These are phyloP conservation scores for Megaceryle torquata DNA, from an alignment of 2,113 vertebrate genomes.

Conservation along the genomic window DNA sequence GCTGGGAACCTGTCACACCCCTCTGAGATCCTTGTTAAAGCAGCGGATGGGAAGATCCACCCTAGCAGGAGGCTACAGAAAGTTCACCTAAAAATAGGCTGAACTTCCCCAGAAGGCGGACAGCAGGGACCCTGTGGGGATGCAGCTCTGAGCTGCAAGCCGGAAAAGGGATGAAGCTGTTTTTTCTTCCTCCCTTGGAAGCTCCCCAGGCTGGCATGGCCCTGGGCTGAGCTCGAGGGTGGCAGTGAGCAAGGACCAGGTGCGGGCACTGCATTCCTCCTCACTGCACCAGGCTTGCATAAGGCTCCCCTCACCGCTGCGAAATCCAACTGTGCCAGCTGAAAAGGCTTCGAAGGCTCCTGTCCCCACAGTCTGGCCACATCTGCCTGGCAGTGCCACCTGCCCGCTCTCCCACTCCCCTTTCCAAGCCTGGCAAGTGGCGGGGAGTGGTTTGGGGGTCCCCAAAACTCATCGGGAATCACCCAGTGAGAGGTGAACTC, in stretches of 20 bases:
- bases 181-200: not conserved
- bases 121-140: not conserved
- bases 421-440: not conserved
- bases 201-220: not conserved
- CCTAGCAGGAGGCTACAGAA: not conserved
- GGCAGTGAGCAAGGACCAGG: accelerated
- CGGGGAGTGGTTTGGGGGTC: not conserved
- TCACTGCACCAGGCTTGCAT: not conserved
- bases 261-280: accelerated
- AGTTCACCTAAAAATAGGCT: slow-evolving; percentile 56
- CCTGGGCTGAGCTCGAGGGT: not conserved
- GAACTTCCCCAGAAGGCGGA: not conserved
- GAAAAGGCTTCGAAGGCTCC: not conserved
- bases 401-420: not conserved
- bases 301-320: not conserved
- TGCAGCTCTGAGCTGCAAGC: not conserved
- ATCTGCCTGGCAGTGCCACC: accelerated
- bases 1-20: not conserved
- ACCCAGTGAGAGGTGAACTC: not conserved
- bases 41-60: not conserved
- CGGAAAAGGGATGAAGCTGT: not conserved
- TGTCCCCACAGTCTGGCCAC: not conserved
- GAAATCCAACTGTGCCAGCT: not conserved
- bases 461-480: not conserved
- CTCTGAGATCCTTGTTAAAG: not conserved